These are phyloP conservation scores for Drosophila lutescens DNA, from an alignment of 2,888 invertebrate genomes.

Conservation along the genomic window DNA sequence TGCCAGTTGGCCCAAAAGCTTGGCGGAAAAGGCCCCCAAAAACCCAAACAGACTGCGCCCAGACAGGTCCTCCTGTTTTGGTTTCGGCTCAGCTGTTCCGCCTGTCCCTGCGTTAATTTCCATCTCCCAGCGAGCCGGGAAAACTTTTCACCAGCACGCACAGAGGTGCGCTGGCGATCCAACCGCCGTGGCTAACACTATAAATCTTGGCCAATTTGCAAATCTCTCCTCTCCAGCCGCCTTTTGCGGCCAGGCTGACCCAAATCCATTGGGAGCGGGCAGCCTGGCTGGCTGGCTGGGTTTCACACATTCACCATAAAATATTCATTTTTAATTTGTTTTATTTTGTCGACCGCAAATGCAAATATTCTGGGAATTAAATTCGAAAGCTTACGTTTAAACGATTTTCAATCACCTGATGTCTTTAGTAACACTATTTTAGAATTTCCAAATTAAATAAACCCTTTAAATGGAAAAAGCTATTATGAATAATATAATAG, in stretches of 20 bases:
- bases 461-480: too few relatives aligned
- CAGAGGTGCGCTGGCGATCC: constrained; percentile 28
- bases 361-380: background rate
- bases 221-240: constrained; percentile 50
- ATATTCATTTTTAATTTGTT: constrained; percentile 46
- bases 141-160: constrained; percentile 56
- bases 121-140: constrained; percentile 25
- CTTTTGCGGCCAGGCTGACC: background rate
- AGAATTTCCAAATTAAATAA: too few relatives aligned
- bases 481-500: too few relatives aligned
- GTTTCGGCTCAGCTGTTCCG: constrained; percentile 28
- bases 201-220: constrained; percentile 71
- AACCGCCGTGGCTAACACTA: constrained; percentile 39
- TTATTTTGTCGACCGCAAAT: constrained; percentile 31
- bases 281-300: constrained; percentile 46
- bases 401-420: background rate
- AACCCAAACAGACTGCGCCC: constrained; percentile 17
- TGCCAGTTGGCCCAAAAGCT: constrained; percentile 26
- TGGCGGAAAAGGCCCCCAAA: background rate
- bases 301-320: constrained; percentile 47
- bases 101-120: constrained; percentile 32
- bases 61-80: constrained; percentile 19
- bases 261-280: constrained; percentile 18
- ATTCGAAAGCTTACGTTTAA: background rate
- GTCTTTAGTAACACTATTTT: too few relatives aligned